Evolutionary conservation across 1,140 invertebrate species (phyloP), one percentile per base, ranked within the genome.

Genomic region (Polypedilum vanderplanki): DNA sequence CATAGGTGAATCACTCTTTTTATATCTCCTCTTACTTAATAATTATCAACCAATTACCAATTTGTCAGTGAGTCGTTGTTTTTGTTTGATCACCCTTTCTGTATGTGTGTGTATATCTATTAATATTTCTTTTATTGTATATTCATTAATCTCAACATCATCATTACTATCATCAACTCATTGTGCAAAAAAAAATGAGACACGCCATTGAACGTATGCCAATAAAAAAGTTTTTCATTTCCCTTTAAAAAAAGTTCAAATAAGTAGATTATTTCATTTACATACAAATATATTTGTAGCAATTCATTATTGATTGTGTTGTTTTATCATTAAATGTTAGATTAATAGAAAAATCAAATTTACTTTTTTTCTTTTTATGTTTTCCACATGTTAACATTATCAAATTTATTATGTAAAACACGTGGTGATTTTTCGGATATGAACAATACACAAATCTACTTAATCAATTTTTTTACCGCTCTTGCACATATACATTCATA

Each of bases 151-250:
- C 10, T 15, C 46, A 57, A 12, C 12, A 57, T 15, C 46, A 57
- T 57, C 12, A 57, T 57, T n/a, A 57, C n/a, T 57, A n/a, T 57
- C 46, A 57, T 57, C n/a, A 57, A n/a, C 46, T 57, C 46, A 57
- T 57, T 57, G 46, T 57, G 46, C 46, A 57, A 57, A n/a, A 57
- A 57, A 57, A 12, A 46, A 46, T 10, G n/a, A 57, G 12, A 12
- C 46, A n/a, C 46, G 46, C 46, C 12, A 57, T 57, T 57, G 46
- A 57, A 57, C 46, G 12, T 15, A n/a, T 4, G 46, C 46, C 46
- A 57, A 57, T 4, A 57, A 46, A 41, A 46, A 46, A 57, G 0
- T 57, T 57, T 57, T 57, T 15, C 46, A 57, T 15, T 57, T 57
- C 15, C 46, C 46, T 57, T 15, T 15, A 57, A 33, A 33, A n/a